A percentile compares a stretch with the other conserved stretches of the same genome.
Conservation (phyloP, 1,140 invertebrate genomes). For the Drosophila sp. region DNA sequence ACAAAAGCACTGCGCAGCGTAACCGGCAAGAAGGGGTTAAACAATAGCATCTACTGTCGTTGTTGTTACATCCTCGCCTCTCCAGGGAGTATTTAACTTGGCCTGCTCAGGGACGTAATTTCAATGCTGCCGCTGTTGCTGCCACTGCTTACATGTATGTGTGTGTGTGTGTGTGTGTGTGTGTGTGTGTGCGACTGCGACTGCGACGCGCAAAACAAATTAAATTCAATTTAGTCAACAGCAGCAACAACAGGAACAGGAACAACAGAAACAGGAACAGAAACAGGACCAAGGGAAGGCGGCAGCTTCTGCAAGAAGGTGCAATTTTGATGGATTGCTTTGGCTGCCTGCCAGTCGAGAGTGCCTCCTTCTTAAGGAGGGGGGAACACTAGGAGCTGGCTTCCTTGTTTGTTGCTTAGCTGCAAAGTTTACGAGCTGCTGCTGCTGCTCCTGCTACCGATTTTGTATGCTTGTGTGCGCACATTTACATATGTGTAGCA, state of each 20-base stretch:
- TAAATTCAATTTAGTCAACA: constrained; percentile 82
- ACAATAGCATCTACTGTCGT: constrained; percentile 61
- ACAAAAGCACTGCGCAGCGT: constrained; percentile 73
- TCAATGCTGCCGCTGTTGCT: constrained; percentile 46
- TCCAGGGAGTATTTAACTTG: constrained; percentile 79
- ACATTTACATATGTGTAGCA: constrained; percentile 55
- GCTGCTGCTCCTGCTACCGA: constrained; percentile 33
- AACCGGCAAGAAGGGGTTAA: constrained; percentile 68
- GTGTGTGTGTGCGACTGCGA: constrained; percentile 44
- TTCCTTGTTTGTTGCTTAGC: constrained; percentile 82
- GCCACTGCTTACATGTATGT: constrained; percentile 34
- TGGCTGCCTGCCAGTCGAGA: constrained; percentile 54
- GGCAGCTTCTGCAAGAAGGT: constrained; percentile 76
- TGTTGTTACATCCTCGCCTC: constrained; percentile 17
- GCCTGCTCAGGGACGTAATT: constrained; percentile 69
- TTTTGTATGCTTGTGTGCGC: constrained; percentile 48
- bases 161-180: constrained; percentile 27
- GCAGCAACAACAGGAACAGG: constrained; percentile 44
- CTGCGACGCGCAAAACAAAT: constrained; percentile 80
- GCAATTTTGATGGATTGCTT: constrained; percentile 85
- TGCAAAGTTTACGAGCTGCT: constrained; percentile 72
- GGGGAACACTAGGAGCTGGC: constrained; percentile 42
- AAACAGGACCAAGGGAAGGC: constrained; percentile 8
- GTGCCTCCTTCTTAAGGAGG: constrained; percentile 27
- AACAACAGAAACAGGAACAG: constrained; percentile 8